Conservation (phyloP, 1,140 invertebrate genomes). For the Meloidogyne floridensis region DNA sequence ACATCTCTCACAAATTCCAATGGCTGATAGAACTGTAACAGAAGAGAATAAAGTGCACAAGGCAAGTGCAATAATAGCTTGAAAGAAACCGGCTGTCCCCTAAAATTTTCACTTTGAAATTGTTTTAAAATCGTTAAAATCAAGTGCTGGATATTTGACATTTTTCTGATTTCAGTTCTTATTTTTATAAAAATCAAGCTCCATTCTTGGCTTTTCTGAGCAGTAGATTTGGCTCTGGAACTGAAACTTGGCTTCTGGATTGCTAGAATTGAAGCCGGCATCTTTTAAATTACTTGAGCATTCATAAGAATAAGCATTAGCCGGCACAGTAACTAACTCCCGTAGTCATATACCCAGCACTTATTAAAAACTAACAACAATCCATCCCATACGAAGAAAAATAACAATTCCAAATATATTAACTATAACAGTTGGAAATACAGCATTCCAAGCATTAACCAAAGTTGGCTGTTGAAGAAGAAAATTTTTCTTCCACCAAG, state of each 20-base stretch:
- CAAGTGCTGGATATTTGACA: too few species aligned
- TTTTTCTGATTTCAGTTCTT: too few species aligned
- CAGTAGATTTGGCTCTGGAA: too few species aligned
- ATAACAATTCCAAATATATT: slow-evolving; percentile 97
- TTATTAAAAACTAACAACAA: slow-evolving; percentile 72
- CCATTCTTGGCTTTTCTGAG: too few species aligned
- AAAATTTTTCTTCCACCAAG: slow-evolving; percentile 72
- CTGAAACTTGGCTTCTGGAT: too few species aligned
- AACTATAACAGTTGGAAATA: slow-evolving; percentile 88
- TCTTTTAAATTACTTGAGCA: too few species aligned
- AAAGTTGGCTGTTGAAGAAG: slow-evolving; percentile 88
- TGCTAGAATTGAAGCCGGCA: too few species aligned
- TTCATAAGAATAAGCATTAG: too few species aligned
- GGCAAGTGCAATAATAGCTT: slow-evolving; percentile 83
- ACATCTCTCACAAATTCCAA: slow-evolving; percentile 91
- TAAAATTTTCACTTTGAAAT: slow-evolving; percentile 26
- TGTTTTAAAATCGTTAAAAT: too few species aligned
- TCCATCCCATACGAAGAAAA: slow-evolving; percentile 92
- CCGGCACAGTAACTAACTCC: too few species aligned
- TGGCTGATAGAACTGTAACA: slow-evolving; percentile 86
- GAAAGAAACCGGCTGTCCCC: slow-evolving; percentile 85
- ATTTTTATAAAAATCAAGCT: too few species aligned
- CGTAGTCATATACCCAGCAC: too few species aligned
- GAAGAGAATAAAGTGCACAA: slow-evolving; percentile 84
- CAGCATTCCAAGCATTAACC: slow-evolving; percentile 96